Base-by-base conservation (phyloP, 92 coral and sea anemone species). In the Umimayanthus chanpuru region DNA sequence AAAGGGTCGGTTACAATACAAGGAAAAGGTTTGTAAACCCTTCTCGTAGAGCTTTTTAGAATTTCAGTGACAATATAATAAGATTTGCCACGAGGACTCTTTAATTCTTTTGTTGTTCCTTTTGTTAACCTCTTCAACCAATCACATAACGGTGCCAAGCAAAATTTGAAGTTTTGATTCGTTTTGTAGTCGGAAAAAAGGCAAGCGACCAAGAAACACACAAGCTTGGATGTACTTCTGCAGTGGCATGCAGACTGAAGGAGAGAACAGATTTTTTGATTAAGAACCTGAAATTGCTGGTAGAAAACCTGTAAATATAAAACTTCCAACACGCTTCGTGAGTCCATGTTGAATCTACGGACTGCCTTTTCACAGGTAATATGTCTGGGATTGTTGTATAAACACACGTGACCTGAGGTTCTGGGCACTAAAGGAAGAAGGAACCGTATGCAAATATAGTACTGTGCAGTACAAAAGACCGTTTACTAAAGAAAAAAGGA, bases 1-100 rank as follows among this genome's bases (percentile, higher is more conserved):
- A 21, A 6, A 44, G 14, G 65, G n/a, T 3, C 16, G 28, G 26
- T 44, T 41, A 21, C 32, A 30, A 8, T 40, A 83, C 18, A 30
- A 9, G 90, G 44, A 56, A 80, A 70, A 41, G 73, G 72, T 56
- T 58, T 81, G 73, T 73, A 86, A 76, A 30, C 16, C 43, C 53
- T 32, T 44, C 40, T 73, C 55, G n/a, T 28, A 74, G 83, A 50
- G 75, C 70, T 47, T 53, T 81, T 89, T 87, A 72, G 67, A 88
- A 86, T 85, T 92, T 90, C 80, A 72, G 81, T 82, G 90, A 92
- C 94, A 92, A 92, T 89, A 92, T 92, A 92, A 92, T 89, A 89
- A 85, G 67, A 56, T 86, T 88, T 89, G 92, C 96, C 98, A 95
- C 98, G 98, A 95, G 98, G 98, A 88, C 89, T 83, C 87, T 65